Conservation (phyloP, 2,797 vertebrate species). For the Sebastes diaconus region DNA sequence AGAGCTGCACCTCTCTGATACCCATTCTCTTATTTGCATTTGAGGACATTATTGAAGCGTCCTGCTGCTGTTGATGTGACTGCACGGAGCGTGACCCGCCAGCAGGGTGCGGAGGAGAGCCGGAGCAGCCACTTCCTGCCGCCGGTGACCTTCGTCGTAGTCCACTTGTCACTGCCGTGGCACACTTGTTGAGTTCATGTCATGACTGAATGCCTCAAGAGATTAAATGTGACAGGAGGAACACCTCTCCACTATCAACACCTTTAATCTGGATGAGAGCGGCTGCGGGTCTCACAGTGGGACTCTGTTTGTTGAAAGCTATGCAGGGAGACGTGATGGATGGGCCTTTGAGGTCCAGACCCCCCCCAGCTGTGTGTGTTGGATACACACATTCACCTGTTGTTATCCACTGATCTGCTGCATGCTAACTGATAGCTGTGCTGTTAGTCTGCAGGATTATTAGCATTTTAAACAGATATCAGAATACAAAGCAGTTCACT, state of each 20-base stretch:
- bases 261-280: not conserved
- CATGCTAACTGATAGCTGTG: not conserved
- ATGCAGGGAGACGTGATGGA: not conserved
- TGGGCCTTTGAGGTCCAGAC: constrained; percentile 2
- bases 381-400: not conserved
- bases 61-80: not conserved
- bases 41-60: not conserved
- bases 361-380: not conserved
- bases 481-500: not conserved
- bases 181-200: constrained; percentile 6
- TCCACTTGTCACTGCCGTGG: not conserved
- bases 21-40: not conserved
- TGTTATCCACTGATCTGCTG: not conserved
- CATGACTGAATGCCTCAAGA: not conserved
- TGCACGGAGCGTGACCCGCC: not conserved
- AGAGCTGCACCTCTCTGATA: not conserved
- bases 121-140: constrained; percentile 6
- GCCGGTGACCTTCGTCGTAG: constrained; percentile 34
- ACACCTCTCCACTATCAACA: not conserved
- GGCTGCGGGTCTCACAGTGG: not conserved
- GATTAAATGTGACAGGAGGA: constrained; percentile 10
- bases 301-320: not conserved
- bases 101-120: constrained; percentile 63
- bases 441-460: not conserved
- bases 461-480: not conserved